Evolutionary conservation across 1,140 invertebrate genomes (phyloP).

Genomic region (Heliconius melpomene): DNA sequence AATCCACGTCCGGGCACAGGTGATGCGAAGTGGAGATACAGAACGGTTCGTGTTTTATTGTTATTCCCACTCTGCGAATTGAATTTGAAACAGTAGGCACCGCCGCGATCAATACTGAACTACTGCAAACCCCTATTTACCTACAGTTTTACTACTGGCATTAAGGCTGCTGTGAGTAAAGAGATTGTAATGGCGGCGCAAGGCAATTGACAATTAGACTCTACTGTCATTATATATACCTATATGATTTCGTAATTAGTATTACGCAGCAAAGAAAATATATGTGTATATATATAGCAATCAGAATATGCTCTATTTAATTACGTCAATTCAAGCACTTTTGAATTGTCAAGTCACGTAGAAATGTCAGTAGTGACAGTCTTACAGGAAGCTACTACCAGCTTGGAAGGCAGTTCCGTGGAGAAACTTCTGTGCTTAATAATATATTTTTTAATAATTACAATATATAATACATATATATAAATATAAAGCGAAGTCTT

Average conservation of each 20-base stretch:
- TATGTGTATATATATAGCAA: too few species aligned
- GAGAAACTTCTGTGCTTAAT: too few species aligned
- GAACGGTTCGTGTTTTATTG: constrained; percentile 71
- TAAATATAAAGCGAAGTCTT: neutral
- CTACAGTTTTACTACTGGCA: constrained; percentile 15
- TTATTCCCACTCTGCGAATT: constrained; percentile 78
- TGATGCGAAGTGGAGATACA: constrained; percentile 66
- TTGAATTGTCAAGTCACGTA: too few species aligned
- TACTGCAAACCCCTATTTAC: constrained; percentile 38
- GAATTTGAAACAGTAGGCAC: constrained; percentile 71
- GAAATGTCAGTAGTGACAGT: too few species aligned
- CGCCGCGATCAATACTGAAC: constrained; percentile 63
- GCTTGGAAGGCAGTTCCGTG: too few species aligned
- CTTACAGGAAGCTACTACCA: too few species aligned
- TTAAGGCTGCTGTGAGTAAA: neutral
- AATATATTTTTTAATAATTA: too few species aligned
- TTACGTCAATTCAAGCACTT: too few species aligned
- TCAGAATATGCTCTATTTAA: too few species aligned
- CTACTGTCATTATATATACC: neutral
- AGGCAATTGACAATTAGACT: neutral
- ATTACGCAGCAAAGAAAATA: neutral
- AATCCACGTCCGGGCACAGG: constrained; percentile 66
- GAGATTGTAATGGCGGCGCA: neutral
- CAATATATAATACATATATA: neutral
- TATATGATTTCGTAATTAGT: neutral